These are phyloP conservation scores for Polyommatus icarus DNA, from an alignment of 2,888 invertebrate genomes.

Conservation along the genomic window DNA sequence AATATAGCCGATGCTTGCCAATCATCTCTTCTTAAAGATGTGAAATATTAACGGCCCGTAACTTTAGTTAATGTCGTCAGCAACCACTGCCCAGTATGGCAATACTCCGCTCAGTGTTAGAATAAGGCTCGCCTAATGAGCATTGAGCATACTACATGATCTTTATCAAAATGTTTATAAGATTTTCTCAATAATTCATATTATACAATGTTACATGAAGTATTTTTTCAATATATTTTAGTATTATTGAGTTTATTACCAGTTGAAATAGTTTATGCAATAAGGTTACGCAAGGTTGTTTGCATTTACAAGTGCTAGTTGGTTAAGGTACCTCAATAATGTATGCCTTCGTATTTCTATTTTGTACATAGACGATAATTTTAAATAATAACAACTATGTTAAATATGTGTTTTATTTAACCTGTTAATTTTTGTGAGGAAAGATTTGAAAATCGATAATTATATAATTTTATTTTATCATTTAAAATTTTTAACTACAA, in stretches of 20 bases:
- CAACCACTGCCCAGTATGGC: background rate
- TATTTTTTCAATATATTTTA: background rate
- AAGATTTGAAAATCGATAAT: background rate
- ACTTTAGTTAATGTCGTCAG: background rate
- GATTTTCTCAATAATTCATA: background rate
- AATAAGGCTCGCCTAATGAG: background rate
- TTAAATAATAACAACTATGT: background rate
- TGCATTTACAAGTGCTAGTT: background rate
- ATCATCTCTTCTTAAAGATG: background rate
- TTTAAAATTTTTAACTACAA: too few relatives aligned
- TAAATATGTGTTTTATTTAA: background rate
- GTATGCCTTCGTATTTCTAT: background rate
- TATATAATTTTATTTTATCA: too few relatives aligned
- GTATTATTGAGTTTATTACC: background rate
- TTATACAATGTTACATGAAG: conserved; percentile 2
- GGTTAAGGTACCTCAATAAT: background rate
- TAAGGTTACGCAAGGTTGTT: background rate
- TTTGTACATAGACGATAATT: conserved; percentile 11
- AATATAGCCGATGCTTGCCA: background rate
- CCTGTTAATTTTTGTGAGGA: background rate
- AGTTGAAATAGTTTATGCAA: background rate
- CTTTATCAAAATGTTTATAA: background rate
- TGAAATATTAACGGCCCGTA: background rate
- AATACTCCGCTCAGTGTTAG: background rate
- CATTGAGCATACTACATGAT: background rate